Evolutionary conservation across 1,140 invertebrate species (phyloP), one percentile per base, ranked within the genome.

Genomic region (Phenacoccus solenopsis): DNA sequence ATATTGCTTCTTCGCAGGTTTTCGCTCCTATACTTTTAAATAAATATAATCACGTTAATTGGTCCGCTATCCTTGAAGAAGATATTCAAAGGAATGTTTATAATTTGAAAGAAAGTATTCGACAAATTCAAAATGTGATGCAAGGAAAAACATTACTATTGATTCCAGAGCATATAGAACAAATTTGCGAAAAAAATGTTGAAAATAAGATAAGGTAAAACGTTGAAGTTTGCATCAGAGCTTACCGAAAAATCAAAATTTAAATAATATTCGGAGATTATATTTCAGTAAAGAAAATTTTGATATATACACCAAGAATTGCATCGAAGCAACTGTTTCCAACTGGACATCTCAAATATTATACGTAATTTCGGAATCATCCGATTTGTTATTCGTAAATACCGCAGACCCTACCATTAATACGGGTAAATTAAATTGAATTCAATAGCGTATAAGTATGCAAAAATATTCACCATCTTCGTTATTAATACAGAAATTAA

Each of bases 141-240:
- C 21, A 64, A 25, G 59, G 25, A 64, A 64, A 25, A 64, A 64
- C 25, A 24, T 64, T 64, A 64, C 59, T 64, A 13, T 24, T 64
- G 5, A 24, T 64, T 64, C 59, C 59, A 24, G 21, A 64, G 9
- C 21, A 64, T 22, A 27, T 64, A 5, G 59, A 64, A 64, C 21
- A 64, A 25, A 16, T 64, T n/a, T 49, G 38, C 20, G 2, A 49
- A 9, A 16, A 16, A 16, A 49, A 49, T 49, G 2, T 3, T 9
- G 16, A 10, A 9, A 49, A n/a, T 16, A 9, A 10, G 3, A n/a
- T 49, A 10, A 9, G n/a, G n/a, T n/a, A n/a, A n/a, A n/a, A n/a
- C n/a, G n/a, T n/a, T n/a, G n/a, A n/a, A n/a, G n/a, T n/a, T n/a
- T n/a, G n/a, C n/a, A n/a, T n/a, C n/a, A n/a, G n/a, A n/a, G n/a